Conservation (phyloP, 2,113 vertebrate genomes). For the Proteles cristata region DNA sequence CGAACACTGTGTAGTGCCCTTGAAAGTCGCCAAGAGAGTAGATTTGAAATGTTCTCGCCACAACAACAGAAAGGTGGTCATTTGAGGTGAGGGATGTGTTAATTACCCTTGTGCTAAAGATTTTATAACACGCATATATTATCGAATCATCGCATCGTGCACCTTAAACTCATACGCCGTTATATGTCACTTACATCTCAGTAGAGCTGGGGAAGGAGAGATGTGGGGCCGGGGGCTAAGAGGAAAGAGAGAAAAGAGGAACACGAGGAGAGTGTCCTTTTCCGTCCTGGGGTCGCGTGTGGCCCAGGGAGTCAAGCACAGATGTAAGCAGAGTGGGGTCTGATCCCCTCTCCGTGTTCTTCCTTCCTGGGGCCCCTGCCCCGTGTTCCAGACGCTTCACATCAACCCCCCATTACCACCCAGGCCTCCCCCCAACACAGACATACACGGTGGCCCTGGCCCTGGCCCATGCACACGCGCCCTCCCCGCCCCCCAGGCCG, state of each 20-base stretch:
- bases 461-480: too few species aligned
- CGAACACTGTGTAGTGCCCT: too few species aligned
- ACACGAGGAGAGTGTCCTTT: too few species aligned
- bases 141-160: not conserved
- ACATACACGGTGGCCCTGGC: too few species aligned
- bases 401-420: accelerated
- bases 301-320: not conserved
- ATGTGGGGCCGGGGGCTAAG: not conserved
- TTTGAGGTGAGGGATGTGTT: not conserved
- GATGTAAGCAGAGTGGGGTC: too few species aligned
- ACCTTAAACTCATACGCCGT: not conserved
- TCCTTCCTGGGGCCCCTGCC: not conserved
- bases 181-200: not conserved
- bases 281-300: not conserved
- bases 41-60: not conserved
- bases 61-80: not conserved
- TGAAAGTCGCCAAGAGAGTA: not conserved
- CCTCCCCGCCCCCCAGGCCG: too few species aligned
- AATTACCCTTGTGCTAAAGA: not conserved
- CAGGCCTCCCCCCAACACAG: not conserved
- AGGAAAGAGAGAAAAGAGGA: not conserved
- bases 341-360: not conserved
- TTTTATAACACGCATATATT: not conserved
- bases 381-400: too few species aligned
- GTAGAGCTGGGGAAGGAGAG: not conserved